Conservation (phyloP, 2,797 vertebrate species). For the Knipowitschia caucasica region DNA sequence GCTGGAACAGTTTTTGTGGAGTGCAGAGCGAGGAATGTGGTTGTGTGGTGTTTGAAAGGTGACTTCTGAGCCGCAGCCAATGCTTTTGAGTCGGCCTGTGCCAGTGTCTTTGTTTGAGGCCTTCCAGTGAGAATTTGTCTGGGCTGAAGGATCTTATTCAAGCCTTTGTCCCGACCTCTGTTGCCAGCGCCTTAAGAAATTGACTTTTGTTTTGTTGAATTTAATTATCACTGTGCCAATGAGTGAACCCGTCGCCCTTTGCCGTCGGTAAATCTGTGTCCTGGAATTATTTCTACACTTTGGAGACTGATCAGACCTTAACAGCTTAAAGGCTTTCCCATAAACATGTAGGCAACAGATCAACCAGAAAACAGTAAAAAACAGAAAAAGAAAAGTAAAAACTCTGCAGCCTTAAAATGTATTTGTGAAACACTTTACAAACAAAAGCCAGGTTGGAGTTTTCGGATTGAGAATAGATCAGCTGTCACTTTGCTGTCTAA, state of each 20-base stretch:
- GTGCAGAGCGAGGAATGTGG: conserved; percentile 66
- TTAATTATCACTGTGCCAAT: conserved; percentile 28
- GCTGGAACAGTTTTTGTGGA: conserved; percentile 72
- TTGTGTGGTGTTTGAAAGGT: conserved; percentile 69
- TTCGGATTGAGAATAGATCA: too few species aligned
- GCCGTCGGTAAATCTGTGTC: conserved; percentile 3
- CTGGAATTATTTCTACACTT: too few species aligned
- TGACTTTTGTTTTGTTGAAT: conserved; percentile 31
- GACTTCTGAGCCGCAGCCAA: conserved; percentile 65
- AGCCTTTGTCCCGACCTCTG: conserved; percentile 31
- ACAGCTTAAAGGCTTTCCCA: too few species aligned
- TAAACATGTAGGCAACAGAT: too few species aligned
- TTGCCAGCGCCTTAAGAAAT: conserved; percentile 13
- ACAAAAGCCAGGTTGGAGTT: too few species aligned
- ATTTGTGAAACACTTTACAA: too few species aligned
- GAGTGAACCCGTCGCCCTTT: conserved; percentile 3
- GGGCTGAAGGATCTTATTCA: conserved; percentile 42
- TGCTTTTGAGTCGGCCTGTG: conserved; percentile 68
- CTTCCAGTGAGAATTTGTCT: conserved; percentile 57
- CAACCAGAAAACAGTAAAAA: too few species aligned
- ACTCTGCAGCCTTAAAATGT: too few species aligned
- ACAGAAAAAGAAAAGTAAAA: too few species aligned
- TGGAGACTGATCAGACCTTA: too few species aligned
- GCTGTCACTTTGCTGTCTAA: too few species aligned
- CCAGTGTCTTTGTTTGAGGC: conserved; percentile 70